Evolutionary conservation across 2,888 invertebrate genomes (phyloP).

Genomic region (Cephus pulcher): DNA sequence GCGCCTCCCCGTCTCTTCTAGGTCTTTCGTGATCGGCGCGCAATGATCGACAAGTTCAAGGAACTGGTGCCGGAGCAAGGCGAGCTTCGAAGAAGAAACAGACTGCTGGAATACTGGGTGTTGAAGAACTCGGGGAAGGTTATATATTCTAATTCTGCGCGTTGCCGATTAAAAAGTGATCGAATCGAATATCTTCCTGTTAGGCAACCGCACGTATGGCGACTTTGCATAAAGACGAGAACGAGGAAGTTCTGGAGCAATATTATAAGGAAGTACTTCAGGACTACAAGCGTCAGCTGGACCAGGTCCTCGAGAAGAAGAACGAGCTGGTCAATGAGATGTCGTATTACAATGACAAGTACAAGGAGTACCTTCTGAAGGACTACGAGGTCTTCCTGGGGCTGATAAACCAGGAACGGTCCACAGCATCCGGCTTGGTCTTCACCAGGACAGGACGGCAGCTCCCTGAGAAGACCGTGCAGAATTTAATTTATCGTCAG

Average conservation of each 20-base stretch:
- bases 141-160: not conserved
- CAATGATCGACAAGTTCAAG: constrained; percentile 32
- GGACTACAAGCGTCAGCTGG: constrained; percentile 37
- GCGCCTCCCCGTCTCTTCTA: constrained; percentile 4
- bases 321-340: constrained; percentile 29
- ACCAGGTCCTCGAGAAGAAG: constrained; percentile 29
- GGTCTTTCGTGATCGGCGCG: constrained; percentile 37
- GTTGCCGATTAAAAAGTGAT: not conserved
- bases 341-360: constrained; percentile 21
- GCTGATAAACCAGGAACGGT: constrained; percentile 31
- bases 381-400: constrained; percentile 28
- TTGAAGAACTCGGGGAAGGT: constrained; percentile 30
- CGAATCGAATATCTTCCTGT: not conserved
- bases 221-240: not conserved
- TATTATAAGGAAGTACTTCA: constrained; percentile 34
- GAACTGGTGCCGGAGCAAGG: constrained; percentile 29
- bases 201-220: not conserved
- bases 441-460: constrained; percentile 40
- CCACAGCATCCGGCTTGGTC: constrained; percentile 37
- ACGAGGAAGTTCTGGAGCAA: constrained; percentile 17
- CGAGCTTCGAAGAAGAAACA: constrained; percentile 35
- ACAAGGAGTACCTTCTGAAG: constrained; percentile 20
- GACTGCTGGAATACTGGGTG: constrained; percentile 37
- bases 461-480: constrained; percentile 36
- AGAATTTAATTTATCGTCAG: constrained; percentile 42